Base-by-base conservation (phyloP, 1,140 invertebrate genomes). In the Mizuhopecten yessoensis region DNA sequence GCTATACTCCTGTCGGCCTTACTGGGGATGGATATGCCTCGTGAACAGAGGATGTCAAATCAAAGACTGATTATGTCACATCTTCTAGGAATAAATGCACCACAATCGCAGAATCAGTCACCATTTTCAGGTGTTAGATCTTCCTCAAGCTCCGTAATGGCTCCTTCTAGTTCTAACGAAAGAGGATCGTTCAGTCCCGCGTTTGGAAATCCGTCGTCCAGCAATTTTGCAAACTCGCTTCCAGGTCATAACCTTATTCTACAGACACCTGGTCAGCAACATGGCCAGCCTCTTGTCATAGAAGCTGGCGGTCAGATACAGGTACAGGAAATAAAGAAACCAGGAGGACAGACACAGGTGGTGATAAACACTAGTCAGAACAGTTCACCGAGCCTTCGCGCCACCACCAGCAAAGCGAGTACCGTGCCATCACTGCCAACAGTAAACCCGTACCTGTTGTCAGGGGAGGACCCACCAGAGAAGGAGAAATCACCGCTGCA, bases 251-350 rank as follows among this genome's bases (percentile, higher is more conserved):
- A 75, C 11, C 57, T 75, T 29, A 75, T 75, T 29, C 1, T 75
- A 5, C 57, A 75, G 57, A 29, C 57, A 11, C 23, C 23, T 0
- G 7, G 5, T 29, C 57, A 75, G 11, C 57, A 23, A 5, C 57
- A 75, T 23, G 23, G 1, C 3, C 57, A 75, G 11, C 57, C 57
- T n/a, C 17, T 75, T 17, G 57, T 75, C 11, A 75, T 75, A 29
- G 57, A 75, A n/a, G 57, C 57, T 75, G 57, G 57, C 5, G 57
- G 57, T 2, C 57, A 75, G 57, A 75, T 75, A 75, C 57, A 75
- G n/a, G 57, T 75, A n/a, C 57, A 75, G 57, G 57, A 75, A 29
- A 75, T 75, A 5, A 75, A 75, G 29, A 75, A 75, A n/a, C 57
- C 57, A 11, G 57, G 29, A 23, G 57, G 57, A 29, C 57, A 75